phyloP scores from a whole-genome alignment of 2,888 invertebrate species.

The Eupithecia pulchellata region DNA sequence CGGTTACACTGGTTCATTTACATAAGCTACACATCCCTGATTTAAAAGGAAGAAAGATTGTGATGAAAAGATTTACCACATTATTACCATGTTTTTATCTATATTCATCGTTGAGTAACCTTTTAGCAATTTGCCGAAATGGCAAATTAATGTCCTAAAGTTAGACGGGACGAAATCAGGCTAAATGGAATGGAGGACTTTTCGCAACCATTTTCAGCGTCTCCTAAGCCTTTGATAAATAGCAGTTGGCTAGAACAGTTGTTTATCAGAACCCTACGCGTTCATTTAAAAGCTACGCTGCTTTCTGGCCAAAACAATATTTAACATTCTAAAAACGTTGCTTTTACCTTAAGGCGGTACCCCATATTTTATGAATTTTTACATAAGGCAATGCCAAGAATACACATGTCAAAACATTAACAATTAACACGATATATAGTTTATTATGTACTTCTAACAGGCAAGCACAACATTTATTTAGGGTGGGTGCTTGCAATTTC shows the following conservation, averaged over 20 bases:
- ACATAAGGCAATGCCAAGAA: too few species aligned
- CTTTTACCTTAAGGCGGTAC: constrained; percentile 36
- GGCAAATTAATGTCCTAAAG: constrained; percentile 19
- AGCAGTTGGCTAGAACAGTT: constrained; percentile 21
- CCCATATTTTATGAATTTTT: too few species aligned
- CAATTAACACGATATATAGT: too few species aligned
- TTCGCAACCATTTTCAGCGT: constrained; percentile 22
- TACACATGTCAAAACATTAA: too few species aligned
- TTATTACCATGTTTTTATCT: neutral
- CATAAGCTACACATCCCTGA: neutral
- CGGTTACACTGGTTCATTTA: constrained; percentile 10
- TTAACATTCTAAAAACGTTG: constrained; percentile 47
- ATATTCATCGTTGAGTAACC: neutral
- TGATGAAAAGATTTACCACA: neutral
- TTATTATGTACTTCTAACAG: too few species aligned
- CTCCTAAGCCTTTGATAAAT: constrained; percentile 38
- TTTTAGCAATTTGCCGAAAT: constrained; percentile 1
- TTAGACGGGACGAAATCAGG: constrained; percentile 11
- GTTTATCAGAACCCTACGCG: constrained; percentile 8
- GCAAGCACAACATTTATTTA: too few species aligned
- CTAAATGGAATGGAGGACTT: constrained; percentile 21
- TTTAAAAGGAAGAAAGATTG: neutral
- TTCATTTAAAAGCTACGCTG: constrained; percentile 33
- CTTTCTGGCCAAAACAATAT: constrained; percentile 44
- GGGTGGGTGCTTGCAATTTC: too few species aligned